phyloP scores from a whole-genome alignment of 1,140 invertebrate genomes.

The Drosophila littoralis region DNA sequence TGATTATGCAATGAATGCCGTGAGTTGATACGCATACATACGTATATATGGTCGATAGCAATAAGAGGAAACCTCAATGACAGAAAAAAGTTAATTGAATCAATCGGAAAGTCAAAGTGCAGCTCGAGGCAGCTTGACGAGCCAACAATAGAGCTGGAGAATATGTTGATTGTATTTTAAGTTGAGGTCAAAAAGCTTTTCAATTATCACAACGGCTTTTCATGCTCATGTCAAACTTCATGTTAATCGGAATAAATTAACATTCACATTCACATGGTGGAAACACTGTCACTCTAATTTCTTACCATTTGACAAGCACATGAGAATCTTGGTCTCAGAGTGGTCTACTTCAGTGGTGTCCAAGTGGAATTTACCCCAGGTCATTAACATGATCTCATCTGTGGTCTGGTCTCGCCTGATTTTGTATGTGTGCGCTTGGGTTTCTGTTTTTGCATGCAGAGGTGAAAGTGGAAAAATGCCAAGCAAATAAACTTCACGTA shows the following conservation, averaged over 20 bases:
- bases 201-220: background rate
- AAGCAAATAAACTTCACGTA: slow-evolving; percentile 72
- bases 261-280: background rate
- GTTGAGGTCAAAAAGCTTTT: background rate
- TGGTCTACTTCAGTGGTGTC: background rate
- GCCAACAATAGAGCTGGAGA: background rate
- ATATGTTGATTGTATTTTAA: background rate
- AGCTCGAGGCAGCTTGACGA: background rate
- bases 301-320: background rate
- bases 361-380: slow-evolving; percentile 8
- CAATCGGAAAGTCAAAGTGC: slow-evolving; percentile 41
- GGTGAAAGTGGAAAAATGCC: slow-evolving; percentile 74
- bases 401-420: slow-evolving; percentile 16
- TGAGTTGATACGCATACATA: background rate
- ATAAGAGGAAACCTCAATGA: slow-evolving; percentile 10
- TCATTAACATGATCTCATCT: slow-evolving; percentile 43
- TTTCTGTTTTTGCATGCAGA: slow-evolving; percentile 30
- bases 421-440: slow-evolving; percentile 11
- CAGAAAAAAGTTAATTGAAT: slow-evolving; percentile 33
- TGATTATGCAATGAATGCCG: slow-evolving; percentile 27
- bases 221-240: background rate
- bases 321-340: background rate
- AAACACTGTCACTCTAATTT: background rate
- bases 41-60: background rate
- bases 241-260: background rate